Percentiles rank a stretch among this genome's conserved stretches.
Conservation (phyloP, 2,113 vertebrate species). For the Eidolon helvum region DNA sequence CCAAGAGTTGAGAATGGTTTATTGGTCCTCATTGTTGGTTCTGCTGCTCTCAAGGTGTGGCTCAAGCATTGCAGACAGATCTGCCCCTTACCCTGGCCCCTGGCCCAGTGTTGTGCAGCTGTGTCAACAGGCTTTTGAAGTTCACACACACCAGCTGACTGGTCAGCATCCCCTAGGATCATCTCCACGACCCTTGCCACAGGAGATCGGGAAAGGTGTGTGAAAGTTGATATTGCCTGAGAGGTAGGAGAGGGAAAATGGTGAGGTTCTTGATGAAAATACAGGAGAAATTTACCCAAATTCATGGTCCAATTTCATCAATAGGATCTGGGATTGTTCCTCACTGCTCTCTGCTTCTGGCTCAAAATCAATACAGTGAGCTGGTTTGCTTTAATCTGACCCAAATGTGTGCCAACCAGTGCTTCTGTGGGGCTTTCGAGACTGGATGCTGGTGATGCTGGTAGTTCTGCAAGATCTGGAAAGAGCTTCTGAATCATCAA, state of each 20-base stretch:
- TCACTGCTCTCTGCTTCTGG: not conserved
- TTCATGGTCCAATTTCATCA: not conserved
- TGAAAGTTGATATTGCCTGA: not conserved
- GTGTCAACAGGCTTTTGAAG: constrained; percentile 55
- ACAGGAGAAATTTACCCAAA: not conserved
- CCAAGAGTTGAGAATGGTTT: not conserved
- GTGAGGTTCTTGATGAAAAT: not conserved
- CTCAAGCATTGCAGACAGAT: not conserved
- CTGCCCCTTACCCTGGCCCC: too few species aligned
- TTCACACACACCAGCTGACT: not conserved
- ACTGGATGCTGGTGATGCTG: not conserved
- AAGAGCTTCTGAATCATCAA: not conserved
- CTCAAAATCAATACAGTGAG: not conserved
- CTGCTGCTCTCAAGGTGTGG: not conserved
- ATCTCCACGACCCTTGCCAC: not conserved
- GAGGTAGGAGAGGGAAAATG: not conserved
- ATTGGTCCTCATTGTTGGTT: not conserved
- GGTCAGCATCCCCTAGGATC: not conserved
- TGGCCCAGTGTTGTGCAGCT: not conserved
- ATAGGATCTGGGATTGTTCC: not conserved
- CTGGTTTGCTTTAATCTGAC: not conserved
- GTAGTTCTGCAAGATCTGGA: not conserved
- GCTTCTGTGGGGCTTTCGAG: not conserved
- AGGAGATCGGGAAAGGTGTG: not conserved
- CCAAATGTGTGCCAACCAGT: not conserved